Percentiles rank a stretch among this genome's conserved stretches.
These are phyloP conservation scores for Holacanthus passer DNA, from an alignment of 2,113 vertebrate species.

Conservation along the genomic window DNA sequence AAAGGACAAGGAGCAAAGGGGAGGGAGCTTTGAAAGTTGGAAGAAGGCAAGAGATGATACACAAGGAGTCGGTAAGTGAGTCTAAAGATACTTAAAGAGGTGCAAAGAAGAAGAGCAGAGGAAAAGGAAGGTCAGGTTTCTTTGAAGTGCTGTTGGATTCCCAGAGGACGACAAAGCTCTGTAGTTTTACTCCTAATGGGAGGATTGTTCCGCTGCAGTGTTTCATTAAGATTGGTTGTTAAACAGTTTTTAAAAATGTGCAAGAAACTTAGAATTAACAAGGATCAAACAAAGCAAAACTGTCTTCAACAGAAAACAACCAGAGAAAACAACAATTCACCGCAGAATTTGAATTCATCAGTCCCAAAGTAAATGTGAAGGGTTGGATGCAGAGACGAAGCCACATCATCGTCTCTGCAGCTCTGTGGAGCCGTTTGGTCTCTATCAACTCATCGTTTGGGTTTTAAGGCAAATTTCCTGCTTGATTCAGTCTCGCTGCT, in stretches of 20 bases:
- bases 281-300: background rate
- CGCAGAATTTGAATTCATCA: background rate
- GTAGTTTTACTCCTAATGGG: slow-evolving; percentile 1
- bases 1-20: background rate
- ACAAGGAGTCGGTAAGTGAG: background rate
- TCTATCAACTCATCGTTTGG: too few relatives aligned
- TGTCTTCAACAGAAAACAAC: background rate
- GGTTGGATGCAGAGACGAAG: background rate
- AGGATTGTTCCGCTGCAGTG: background rate
- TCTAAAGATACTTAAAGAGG: background rate
- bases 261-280: background rate
- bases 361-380: background rate
- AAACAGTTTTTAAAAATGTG: slow-evolving; percentile 1
- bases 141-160: slow-evolving; percentile 33
- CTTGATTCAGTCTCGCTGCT: background rate
- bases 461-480: background rate
- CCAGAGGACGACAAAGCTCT: slow-evolving; percentile 6
- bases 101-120: background rate
- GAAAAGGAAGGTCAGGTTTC: slow-evolving; percentile 11
- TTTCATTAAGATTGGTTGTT: slow-evolving; percentile 13
- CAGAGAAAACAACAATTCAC: background rate
- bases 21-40: background rate
- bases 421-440: background rate
- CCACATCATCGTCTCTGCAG: too few relatives aligned
- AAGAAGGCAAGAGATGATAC: background rate